phyloP scores from a whole-genome alignment of 2,888 invertebrate species.

The Ormyrus nitidulus region DNA sequence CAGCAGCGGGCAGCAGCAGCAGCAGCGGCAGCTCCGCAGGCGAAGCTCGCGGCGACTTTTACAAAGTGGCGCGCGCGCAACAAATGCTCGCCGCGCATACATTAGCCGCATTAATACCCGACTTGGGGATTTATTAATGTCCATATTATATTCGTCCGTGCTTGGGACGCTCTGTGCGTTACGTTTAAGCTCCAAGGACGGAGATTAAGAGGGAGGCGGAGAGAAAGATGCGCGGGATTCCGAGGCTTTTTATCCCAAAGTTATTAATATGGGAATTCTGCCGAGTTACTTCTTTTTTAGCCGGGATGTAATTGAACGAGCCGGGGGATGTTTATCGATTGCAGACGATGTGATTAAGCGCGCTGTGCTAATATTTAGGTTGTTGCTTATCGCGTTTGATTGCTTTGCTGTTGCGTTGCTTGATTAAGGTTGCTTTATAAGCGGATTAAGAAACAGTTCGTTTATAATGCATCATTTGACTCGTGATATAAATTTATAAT shows the following conservation, averaged over 20 bases:
- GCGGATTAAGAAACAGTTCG: too few relatives aligned
- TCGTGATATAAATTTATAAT: too few relatives aligned
- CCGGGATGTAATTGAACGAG: slow-evolving; percentile 7
- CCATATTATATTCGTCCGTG: slow-evolving; percentile 71
- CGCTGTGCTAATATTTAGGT: too few relatives aligned
- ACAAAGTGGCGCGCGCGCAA: slow-evolving; percentile 69
- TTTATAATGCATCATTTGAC: too few relatives aligned
- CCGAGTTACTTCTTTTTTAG: not conserved
- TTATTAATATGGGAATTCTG: not conserved
- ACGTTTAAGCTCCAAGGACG: not conserved
- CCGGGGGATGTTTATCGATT: not conserved
- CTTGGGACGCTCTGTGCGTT: slow-evolving; percentile 28
- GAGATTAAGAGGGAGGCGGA: slow-evolving; percentile 9
- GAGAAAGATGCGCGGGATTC: slow-evolving; percentile 7
- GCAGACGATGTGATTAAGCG: too few relatives aligned
- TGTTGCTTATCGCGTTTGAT: too few relatives aligned
- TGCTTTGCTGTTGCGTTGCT: too few relatives aligned
- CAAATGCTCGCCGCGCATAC: slow-evolving; percentile 71
- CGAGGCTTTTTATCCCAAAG: not conserved
- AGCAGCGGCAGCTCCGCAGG: not conserved
- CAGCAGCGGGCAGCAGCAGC: slow-evolving; percentile 52
- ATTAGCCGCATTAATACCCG: slow-evolving; percentile 73
- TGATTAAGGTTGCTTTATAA: too few relatives aligned
- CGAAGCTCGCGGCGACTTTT: slow-evolving; percentile 62
- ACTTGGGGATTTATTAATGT: slow-evolving; percentile 72